Evolutionary conservation across 1,140 invertebrate species (phyloP), one percentile per base, ranked within the genome.

Genomic region (Pantala flavescens): DNA sequence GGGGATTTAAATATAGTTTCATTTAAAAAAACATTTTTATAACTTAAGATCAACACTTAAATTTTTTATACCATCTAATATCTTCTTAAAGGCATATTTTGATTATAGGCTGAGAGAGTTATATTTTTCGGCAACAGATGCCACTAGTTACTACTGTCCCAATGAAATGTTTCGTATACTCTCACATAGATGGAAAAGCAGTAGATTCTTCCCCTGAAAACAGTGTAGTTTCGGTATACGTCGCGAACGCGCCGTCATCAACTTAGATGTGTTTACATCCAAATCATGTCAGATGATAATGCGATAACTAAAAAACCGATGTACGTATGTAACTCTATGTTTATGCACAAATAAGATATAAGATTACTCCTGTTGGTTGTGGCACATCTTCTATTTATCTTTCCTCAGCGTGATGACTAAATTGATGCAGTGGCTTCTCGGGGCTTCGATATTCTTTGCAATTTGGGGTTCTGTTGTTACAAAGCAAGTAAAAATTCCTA

Each of bases 351-450:
- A 63, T 63, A 63, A 36, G 49, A 19, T 63, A 12, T 3, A 3
- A 7, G n/a, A 63, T 63, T 16, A 16, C 12, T 7, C 3, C 49
- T 63, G 14, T 63, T 49, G n/a, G 28, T 5, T 5, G 28, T 5
- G 28, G 9, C 28, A 36, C 2, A 5, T 36, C 28, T 36, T 36
- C 2, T 9, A 9, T 36, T 36, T 36, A 9, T 36, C 9, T 36
- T 36, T 36, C 28, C 28, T 5, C 9, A 36, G 28, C 71, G 81
- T 83, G 77, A 92, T 93, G 91, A 92, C 91, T 5, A 94, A 94
- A 82, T 82, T 95, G 79, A 82, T 90, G 78, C 90, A 94, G 82
- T 95, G 92, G 92, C 80, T 94, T 14, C 82, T 88, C 11, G 86
- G 85, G 42, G 81, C 84, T 7, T 84, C 85, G 5, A 79, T 89